Base-by-base conservation (phyloP, 1,140 invertebrate species). In the Nixonia krombeini region DNA sequence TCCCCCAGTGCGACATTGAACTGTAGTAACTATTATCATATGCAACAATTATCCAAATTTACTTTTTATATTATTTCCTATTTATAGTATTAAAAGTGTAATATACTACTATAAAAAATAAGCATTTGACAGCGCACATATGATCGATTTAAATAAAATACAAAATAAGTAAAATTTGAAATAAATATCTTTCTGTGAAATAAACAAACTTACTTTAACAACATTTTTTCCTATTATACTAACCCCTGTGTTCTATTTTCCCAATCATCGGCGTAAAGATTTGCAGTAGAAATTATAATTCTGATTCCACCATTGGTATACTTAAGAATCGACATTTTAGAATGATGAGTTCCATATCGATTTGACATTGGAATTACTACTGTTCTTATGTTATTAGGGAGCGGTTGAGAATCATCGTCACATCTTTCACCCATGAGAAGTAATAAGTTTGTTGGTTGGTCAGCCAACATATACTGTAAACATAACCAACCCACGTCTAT, bases 231-330 rank as follows among this genome's bases (percentile, higher is more conserved):
- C n/a, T 31, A 31, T 10, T 13, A 13, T 12, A 75, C 55, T 85
- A 77, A 94, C 92, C 95, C 95, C 86, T 99, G 96, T 8, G 95
- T 96, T 78, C 95, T 91, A 79, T 97, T 94, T 70, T 93, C 88
- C 96, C 96, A 99, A 85, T 99, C 96, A 52, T 92, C 90, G 21
- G 90, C 86, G 67, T 97, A 93, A 1, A 98, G 84, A 87, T 99
- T 99, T 0, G 96, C 95, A 0, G 96, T 98, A 1, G 93, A 95
- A 13, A 99, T 89, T 2, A 97, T 89, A 31, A 98, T 89, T 46
- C 96, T 86, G 25, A 97, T 81, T 1, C 93, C 93, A 7, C 89
- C 87, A 78, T 96, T 92, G 76, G 90, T 91, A 70, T 96, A 94
- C 18, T 91, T 88, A 0, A 98, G 86, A 18, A 98, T 87, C 86